A percentile compares a stretch with the other conserved stretches of the same genome.
Evolutionary conservation across 1,140 invertebrate species (phyloP).

Genomic region (Pachypsylla venusta): DNA sequence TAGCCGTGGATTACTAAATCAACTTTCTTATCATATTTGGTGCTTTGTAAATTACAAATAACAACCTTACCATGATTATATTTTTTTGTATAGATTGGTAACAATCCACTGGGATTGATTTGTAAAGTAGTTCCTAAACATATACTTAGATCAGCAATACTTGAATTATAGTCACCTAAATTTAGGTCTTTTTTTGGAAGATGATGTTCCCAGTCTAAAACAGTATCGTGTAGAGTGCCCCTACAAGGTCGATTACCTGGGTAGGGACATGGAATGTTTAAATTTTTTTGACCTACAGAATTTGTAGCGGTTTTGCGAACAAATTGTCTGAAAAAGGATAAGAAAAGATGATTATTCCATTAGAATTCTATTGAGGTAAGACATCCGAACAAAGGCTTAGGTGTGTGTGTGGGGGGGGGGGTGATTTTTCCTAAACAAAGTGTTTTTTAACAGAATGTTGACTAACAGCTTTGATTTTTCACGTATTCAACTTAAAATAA

Average conservation of each 20-base stretch:
- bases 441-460: too few relatives aligned
- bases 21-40: constrained; percentile 90
- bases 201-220: constrained; percentile 97
- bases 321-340: constrained; percentile 51
- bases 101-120: constrained; percentile 90
- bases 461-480: too few relatives aligned
- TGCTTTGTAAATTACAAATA: constrained; percentile 92
- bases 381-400: too few relatives aligned
- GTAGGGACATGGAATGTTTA: constrained; percentile 55
- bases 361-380: too few relatives aligned
- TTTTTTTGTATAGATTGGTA: constrained; percentile 78
- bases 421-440: too few relatives aligned
- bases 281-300: constrained; percentile 81
- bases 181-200: constrained; percentile 80
- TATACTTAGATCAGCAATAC: constrained; percentile 73
- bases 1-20: constrained; percentile 78
- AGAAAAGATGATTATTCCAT: too few relatives aligned
- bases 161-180: constrained; percentile 71
- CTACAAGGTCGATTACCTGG: constrained; percentile 52
- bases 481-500: too few relatives aligned
- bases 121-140: constrained; percentile 71
- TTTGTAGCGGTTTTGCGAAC: constrained; percentile 59
- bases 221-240: constrained; percentile 76
- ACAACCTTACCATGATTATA: constrained; percentile 60
- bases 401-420: too few relatives aligned